Evolutionary conservation across 2,113 vertebrate genomes (phyloP), one percentile per base, ranked within the genome.

Genomic region (Paradisaea rubra): DNA sequence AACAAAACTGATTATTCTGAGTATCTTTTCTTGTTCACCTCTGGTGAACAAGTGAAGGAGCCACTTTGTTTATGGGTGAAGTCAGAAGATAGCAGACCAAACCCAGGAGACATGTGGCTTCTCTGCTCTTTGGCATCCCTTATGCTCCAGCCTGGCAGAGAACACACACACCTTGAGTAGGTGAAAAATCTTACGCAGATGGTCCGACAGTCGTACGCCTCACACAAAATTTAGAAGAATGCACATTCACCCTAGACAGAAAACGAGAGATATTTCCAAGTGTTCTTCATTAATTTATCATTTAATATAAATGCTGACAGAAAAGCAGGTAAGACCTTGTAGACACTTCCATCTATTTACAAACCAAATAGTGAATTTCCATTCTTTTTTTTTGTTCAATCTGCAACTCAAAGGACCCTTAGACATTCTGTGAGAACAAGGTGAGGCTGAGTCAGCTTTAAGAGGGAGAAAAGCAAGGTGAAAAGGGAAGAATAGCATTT

Each of bases 241-340:
- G 57, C 63, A 84, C 88, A 16, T 56, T 94, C 49, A 89, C 24
- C 19, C 68, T 91, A 85, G 59, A 95, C 53, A 95, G 73, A 94
- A 96, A 92, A 84, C 41, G 18, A 87, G 68, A 92, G 76, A 86
- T 70, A 77, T 73, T 74, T 66, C 59, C 9, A 65, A 64, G 52
- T 80, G 70, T 94, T 97, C 93, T 91, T 95, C 89, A 93, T 97
- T 96, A 94, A 96, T 94, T 97, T 96, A 96, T 97, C 97, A 97
- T 98, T 97, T 97, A 98, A 97, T 97, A 96, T 96, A 97, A 97
- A 98, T 94, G 97, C 95, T 88, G 95, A 97, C 97, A 98, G 95
- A 96, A 97, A 94, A 98, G 97, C 96, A 98, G 93, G 20, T 97
- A 96, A 95, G 86, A 97, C 85, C 91, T 97, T 95, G 91, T 64